A percentile compares a stretch with the other conserved stretches of the same genome.
Evolutionary conservation across 2,797 vertebrate genomes (phyloP).

Genomic region (Syngnathus acus): DNA sequence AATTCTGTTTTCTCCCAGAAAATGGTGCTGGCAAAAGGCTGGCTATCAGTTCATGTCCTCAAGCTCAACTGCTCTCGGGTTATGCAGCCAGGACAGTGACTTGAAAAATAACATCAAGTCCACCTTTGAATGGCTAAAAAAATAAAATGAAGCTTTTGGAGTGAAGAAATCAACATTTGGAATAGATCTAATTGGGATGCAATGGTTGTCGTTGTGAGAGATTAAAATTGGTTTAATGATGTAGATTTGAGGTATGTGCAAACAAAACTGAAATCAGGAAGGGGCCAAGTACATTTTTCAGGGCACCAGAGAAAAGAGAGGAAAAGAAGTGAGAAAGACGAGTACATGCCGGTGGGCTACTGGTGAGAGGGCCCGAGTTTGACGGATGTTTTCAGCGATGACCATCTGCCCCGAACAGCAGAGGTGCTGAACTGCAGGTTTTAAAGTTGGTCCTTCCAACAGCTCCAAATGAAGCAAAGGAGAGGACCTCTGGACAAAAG

Average conservation of each 20-base stretch:
- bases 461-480: slow-evolving; percentile 72
- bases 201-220: background rate
- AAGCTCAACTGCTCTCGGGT: background rate
- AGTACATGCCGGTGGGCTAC: slow-evolving; percentile 48
- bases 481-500: slow-evolving; percentile 82
- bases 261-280: background rate
- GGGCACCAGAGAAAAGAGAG: slow-evolving; percentile 18
- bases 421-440: slow-evolving; percentile 77
- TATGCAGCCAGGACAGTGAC: background rate
- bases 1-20: background rate
- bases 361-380: slow-evolving; percentile 66
- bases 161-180: background rate
- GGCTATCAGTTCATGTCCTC: background rate
- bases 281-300: background rate
- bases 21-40: background rate
- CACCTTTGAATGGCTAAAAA: background rate
- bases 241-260: slow-evolving; percentile 2
- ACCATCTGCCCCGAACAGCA: slow-evolving; percentile 75
- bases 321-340: slow-evolving; percentile 21
- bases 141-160: background rate
- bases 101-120: background rate
- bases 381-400: slow-evolving; percentile 75
- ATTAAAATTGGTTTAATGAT: background rate
- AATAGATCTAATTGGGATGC: background rate
- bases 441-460: slow-evolving; percentile 59